A percentile compares a stretch with the other conserved stretches of the same genome.
Evolutionary conservation across 1,140 invertebrate genomes (phyloP).

Genomic region (Bombus affinis): DNA sequence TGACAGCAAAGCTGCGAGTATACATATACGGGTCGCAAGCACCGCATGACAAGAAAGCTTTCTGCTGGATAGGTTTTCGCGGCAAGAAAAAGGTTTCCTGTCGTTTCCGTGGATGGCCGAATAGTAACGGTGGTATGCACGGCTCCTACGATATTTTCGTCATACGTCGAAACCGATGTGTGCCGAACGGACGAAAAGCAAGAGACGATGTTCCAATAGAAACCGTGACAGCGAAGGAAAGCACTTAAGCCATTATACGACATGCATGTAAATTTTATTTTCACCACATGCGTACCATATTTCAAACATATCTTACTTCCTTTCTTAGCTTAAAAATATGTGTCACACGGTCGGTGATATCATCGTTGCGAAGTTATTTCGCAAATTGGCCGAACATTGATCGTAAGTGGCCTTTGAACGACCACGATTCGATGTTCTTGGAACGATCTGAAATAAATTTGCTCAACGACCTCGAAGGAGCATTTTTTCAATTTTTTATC

Average conservation of each 20-base stretch:
- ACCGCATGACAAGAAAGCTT: slow-evolving; percentile 62
- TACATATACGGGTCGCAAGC: slow-evolving; percentile 11
- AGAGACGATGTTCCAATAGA: not conserved
- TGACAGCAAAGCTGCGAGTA: slow-evolving; percentile 32
- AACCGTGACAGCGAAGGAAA: not conserved
- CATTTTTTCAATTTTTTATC: not conserved
- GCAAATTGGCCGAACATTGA: too few relatives aligned
- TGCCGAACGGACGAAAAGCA: not conserved
- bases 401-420: too few relatives aligned
- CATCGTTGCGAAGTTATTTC: too few relatives aligned
- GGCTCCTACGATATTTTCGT: slow-evolving; percentile 32
- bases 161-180: slow-evolving; percentile 27
- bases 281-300: not conserved
- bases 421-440: too few relatives aligned
- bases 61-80: slow-evolving; percentile 57
- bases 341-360: too few relatives aligned
- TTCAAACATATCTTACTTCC: not conserved
- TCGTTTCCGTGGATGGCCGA: slow-evolving; percentile 52
- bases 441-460: too few relatives aligned
- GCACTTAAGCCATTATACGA: slow-evolving; percentile 27
- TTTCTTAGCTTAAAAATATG: not conserved
- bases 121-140: not conserved
- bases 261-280: not conserved
- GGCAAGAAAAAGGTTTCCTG: slow-evolving; percentile 61
- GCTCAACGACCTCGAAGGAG: not conserved